Conservation (phyloP, 2,888 invertebrate genomes). For the Dyspetes luteomarginatus region DNA sequence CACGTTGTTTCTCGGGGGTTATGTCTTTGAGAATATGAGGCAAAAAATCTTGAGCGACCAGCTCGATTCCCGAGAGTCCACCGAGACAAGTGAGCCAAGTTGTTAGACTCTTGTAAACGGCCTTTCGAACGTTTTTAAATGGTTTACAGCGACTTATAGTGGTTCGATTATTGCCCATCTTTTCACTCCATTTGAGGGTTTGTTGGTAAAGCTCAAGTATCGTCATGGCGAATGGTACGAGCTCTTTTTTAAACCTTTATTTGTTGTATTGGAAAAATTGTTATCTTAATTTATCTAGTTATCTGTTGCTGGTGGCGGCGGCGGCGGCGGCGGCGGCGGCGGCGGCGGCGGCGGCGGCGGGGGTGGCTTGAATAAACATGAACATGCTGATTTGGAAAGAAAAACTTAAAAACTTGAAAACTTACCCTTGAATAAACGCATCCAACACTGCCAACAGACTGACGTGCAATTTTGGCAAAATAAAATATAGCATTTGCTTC, state of each 20-base stretch:
- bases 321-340: too few relatives aligned
- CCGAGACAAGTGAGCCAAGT: slow-evolving; percentile 75
- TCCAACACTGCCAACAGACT: slow-evolving; percentile 75
- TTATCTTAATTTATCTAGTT: slow-evolving; percentile 16
- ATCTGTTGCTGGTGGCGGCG: too few relatives aligned
- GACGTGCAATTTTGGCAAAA: slow-evolving; percentile 76
- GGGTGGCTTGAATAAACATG: too few relatives aligned
- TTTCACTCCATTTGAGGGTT: slow-evolving; percentile 76
- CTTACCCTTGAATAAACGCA: slow-evolving; percentile 77
- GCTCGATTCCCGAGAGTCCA: slow-evolving; percentile 77
- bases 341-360: too few relatives aligned
- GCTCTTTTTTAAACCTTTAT: slow-evolving; percentile 76
- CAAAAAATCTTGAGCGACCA: slow-evolving; percentile 75
- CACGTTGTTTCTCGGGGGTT: slow-evolving; percentile 72
- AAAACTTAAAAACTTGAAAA: slow-evolving; percentile 16
- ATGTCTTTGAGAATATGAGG: slow-evolving; percentile 75
- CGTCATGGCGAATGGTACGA: slow-evolving; percentile 74
- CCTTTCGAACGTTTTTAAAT: slow-evolving; percentile 72
- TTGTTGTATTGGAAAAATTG: not conserved
- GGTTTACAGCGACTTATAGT: slow-evolving; percentile 73
- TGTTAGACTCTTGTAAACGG: slow-evolving; percentile 75
- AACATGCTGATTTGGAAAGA: not conserved
- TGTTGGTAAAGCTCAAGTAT: slow-evolving; percentile 77
- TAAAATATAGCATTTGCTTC: slow-evolving; percentile 73
- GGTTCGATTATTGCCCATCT: slow-evolving; percentile 61